These are phyloP conservation scores for Elephantulus edwardii DNA, from an alignment of 2,113 vertebrate genomes.

Conservation along the genomic window DNA sequence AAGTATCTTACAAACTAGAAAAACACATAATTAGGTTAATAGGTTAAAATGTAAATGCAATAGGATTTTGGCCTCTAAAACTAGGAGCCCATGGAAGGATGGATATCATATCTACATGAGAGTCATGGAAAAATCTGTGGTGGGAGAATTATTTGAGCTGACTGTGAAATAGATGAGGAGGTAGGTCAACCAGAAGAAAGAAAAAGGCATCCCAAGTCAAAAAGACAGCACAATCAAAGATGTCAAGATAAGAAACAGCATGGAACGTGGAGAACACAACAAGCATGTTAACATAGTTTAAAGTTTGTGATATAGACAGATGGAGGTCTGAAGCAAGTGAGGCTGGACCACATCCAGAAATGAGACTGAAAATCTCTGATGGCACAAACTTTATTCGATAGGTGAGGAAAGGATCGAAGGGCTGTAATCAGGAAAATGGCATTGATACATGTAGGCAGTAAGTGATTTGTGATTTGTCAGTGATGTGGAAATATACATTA, in stretches of 20 bases:
- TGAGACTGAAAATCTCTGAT: not conserved
- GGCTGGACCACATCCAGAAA: not conserved
- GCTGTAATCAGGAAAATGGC: not conserved
- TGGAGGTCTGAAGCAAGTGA: not conserved
- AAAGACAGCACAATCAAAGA: not conserved
- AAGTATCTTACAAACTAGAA: conserved; percentile 12
- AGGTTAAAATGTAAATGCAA: not conserved
- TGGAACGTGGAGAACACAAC: not conserved
- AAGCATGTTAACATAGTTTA: not conserved
- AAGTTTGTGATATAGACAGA: not conserved
- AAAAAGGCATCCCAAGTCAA: not conserved
- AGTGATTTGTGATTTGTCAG: not conserved
- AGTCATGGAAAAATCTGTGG: not conserved
- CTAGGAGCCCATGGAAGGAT: not conserved
- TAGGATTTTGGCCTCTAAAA: not conserved
- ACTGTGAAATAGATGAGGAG: not conserved
- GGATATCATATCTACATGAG: not conserved
- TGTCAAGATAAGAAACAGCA: not conserved
- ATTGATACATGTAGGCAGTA: not conserved
- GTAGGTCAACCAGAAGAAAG: not conserved
- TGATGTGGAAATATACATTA: conserved; percentile 2
- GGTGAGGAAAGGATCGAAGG: not conserved
- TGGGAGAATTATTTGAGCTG: not conserved
- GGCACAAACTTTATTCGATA: not conserved
- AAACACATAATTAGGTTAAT: not conserved